Conservation (phyloP, 2,888 invertebrate genomes). For the Pollenia angustigena region DNA sequence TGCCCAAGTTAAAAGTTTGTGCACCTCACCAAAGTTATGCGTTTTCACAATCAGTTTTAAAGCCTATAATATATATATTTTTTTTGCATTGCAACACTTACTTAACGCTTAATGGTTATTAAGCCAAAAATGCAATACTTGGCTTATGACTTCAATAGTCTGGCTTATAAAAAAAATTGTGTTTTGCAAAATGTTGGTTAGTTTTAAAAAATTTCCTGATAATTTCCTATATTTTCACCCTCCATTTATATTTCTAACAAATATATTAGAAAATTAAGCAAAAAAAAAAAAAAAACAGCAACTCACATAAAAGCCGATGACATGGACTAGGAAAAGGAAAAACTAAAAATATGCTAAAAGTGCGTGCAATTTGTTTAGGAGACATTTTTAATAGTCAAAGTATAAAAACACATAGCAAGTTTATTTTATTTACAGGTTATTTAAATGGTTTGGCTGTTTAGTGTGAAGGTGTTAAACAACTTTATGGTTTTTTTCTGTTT, state of each 20-base stretch:
- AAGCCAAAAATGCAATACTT: slow-evolving; percentile 57
- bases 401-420: slow-evolving; percentile 5
- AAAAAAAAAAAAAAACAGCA: slow-evolving; percentile 13
- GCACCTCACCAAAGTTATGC: not conserved
- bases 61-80: not conserved
- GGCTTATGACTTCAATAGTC: slow-evolving; percentile 65
- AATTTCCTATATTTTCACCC: slow-evolving; percentile 32
- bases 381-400: slow-evolving; percentile 41
- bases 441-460: slow-evolving; percentile 8
- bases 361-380: slow-evolving; percentile 70
- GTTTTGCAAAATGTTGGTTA: slow-evolving; percentile 29
- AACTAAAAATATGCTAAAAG: slow-evolving; percentile 45
- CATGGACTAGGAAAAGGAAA: slow-evolving; percentile 47
- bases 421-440: slow-evolving; percentile 29
- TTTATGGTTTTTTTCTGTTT: slow-evolving; percentile 41
- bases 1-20: slow-evolving; percentile 26
- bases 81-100: slow-evolving; percentile 44
- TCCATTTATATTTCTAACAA: not conserved
- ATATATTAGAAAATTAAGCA: slow-evolving; percentile 34
- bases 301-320: slow-evolving; percentile 46
- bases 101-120: slow-evolving; percentile 39
- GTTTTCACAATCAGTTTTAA: slow-evolving; percentile 2
- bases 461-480: slow-evolving; percentile 51
- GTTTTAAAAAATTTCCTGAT: slow-evolving; percentile 25
- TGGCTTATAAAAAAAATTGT: not conserved